Evolutionary conservation across 2,113 vertebrate species (phyloP), one percentile per base, ranked within the genome.

Genomic region (Actenoides hombroni): DNA sequence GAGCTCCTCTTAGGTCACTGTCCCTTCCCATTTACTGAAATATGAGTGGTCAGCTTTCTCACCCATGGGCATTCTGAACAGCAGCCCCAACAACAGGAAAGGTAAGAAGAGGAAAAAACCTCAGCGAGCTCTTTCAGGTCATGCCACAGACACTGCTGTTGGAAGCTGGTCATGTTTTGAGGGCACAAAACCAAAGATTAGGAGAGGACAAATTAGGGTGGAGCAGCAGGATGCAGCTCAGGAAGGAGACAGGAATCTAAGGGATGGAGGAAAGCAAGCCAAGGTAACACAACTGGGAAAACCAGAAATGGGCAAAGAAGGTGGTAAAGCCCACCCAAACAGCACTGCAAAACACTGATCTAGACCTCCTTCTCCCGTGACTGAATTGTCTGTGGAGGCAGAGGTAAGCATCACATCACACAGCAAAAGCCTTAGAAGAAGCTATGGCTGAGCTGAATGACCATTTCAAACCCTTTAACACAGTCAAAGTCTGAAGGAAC

Each of bases 1-100:
- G 19, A 64, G 28, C 15, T 3, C 54, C 70, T 84, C 68, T 53
- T 39, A 86, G 80, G 88, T 95, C 88, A 86, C 60, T 71, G 60
- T 40, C 39, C 25, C 35, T 63, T 78, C 25, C 35, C 5, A 2
- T 33, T 70, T 49, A 40, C 65, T n/a, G 46, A 83, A 83, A 84
- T 60, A 42, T n/a, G 39, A 81, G 42, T 13, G 35, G 76, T 97
- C 94, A 96, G 88, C 86, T 75, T 88, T 88, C 65, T 88, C 9
- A 4, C 10, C 39, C 76, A 53, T 48, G 61, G 5, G 4, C 19
- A 79, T 86, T 90, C 48, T 49, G 28, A 86, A 48, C 83, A 48
- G 46, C 7, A 64, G 15, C 15, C 28, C 33, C 12, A 57, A 8
- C 10, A 40, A 23, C 24, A 88, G 39, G 28, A 78, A 68, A 71